Evolutionary conservation across 2,888 invertebrate species (phyloP), one percentile per base, ranked within the genome.

Genomic region (Nowickia ferox): DNA sequence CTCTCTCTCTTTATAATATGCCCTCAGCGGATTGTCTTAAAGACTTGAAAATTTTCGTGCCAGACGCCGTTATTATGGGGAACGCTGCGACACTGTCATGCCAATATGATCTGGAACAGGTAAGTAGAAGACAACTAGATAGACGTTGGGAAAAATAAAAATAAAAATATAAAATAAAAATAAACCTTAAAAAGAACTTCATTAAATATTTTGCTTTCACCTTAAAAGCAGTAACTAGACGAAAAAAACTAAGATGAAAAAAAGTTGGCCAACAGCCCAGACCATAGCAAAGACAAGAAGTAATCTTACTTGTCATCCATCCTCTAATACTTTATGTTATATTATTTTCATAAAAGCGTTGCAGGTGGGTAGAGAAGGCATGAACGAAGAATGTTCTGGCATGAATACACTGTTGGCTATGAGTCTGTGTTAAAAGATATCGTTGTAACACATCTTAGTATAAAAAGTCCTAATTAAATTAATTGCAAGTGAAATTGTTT

Each of bases 41-140:
- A 89, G 93, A 93, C 88, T 90, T 93, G 65, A 93, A 93, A 89
- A 93, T 93, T 88, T 93, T 93, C 86, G 93, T 93, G 72, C 93
- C 93, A 84, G 93, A 93, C 90, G 93, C 93, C 71, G 93, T 93
- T 84, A 92, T 93, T 86, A 92, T 92, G 92, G 93, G 93, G 81
- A 93, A 93, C 87, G 92, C 93, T 87, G 93, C 93, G 79, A 93
- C 92, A 84, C 88, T 93, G 87, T 92, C 93, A 42, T 93, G 93
- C 84, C 93, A 93, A 89, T 93, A 93, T 88, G 93, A 93, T 89
- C 90, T 93, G 88, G 93, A 93, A 87, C 91, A 93, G 91, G 93
- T 93, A 92, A 86, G 83, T 72, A 19, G 69, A 71, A 22, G 22
- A 42, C 48, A 59, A 65, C 68, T 38, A 55, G 71, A 55, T 38